Evolutionary conservation across 2,888 invertebrate genomes (phyloP), one percentile per base, ranked within the genome.

Genomic region (Cryptocheilus praepositus): DNA sequence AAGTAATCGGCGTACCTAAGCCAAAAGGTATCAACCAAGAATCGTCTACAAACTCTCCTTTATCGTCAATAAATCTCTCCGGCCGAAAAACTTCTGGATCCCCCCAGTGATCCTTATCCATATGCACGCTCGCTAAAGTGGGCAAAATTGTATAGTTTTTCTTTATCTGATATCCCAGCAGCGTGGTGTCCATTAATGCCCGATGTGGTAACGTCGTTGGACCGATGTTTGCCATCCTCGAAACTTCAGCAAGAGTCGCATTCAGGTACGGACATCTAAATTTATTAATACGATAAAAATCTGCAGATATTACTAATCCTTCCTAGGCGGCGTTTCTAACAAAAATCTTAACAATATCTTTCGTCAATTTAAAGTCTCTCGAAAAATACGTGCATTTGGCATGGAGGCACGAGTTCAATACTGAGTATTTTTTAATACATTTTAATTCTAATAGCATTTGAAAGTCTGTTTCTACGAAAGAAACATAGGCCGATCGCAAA

Each of bases 171-270:
- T 93, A 94, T 59, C 95, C 96, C 77, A 92, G 91, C 0, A 96
- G 89, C 0, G 89, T 90, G 0, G 96, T 94, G 71, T 95, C 92
- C 69, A 90, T 91, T n/a, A 94, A 80, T 0, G 96, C 95, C 45
- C 96, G 91, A 86, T 96, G 96, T 0, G 96, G 95, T 3, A 96
- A 92, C 13, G 94, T 93, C 83, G 95, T 94, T 0, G 94, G 93
- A 71, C 94, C 90, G 0, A 94, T 93, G 92, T 94, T 94, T 83
- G 96, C 95, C 89, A 95, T 93, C 54, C 96, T 91, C 0, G 95
- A 88, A 0, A 94, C 92, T 88, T 96, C 96, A 79, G 94, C 90
- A 0, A 94, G 93, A 15, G 95, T 90, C 0, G 95, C 95, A 83
- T 94, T 95, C 67, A 94, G 92, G 83, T 95, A 96, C 0, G 95